A percentile compares a stretch with the other conserved stretches of the same genome.
These are phyloP conservation scores for Gorsachius goisagi DNA, from an alignment of 2,113 vertebrate species.

Conservation along the genomic window DNA sequence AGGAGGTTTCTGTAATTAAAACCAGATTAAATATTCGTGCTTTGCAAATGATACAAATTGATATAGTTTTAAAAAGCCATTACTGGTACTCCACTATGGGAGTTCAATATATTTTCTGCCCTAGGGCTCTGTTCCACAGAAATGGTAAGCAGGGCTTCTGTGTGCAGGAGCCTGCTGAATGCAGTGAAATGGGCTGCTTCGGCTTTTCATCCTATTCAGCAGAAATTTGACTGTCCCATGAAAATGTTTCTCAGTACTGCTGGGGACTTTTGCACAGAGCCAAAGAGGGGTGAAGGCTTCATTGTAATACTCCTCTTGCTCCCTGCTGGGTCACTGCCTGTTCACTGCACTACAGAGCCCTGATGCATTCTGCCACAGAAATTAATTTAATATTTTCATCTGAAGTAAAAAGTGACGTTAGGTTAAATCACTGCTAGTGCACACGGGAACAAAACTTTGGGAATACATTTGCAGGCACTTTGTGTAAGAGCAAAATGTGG, in stretches of 20 bases:
- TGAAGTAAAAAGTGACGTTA: background rate
- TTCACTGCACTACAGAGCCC: background rate
- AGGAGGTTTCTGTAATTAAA: slow-evolving; percentile 37
- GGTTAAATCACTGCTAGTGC: background rate
- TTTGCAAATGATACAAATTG: slow-evolving; percentile 25
- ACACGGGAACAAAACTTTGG: background rate
- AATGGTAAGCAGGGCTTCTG: slow-evolving; percentile 18
- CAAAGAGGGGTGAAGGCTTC: background rate
- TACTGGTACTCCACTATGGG: background rate
- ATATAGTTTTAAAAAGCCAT: slow-evolving; percentile 28
- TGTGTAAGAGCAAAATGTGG: background rate
- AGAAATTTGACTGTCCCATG: slow-evolving; percentile 4
- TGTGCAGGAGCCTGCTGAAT: slow-evolving; percentile 35
- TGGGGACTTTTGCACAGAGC: background rate
- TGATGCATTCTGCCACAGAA: background rate
- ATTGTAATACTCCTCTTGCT: background rate
- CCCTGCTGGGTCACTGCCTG: background rate
- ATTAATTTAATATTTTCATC: background rate
- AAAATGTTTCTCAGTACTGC: background rate
- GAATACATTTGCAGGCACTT: background rate
- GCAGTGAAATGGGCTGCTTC: background rate
- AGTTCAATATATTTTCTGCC: slow-evolving; percentile 44
- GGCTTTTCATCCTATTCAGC: slow-evolving; percentile 28
- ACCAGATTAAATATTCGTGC: background rate
- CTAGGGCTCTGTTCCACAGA: slow-evolving; percentile 33